Conservation (phyloP, 2,797 vertebrate genomes). For the Buceros bicornis region DNA sequence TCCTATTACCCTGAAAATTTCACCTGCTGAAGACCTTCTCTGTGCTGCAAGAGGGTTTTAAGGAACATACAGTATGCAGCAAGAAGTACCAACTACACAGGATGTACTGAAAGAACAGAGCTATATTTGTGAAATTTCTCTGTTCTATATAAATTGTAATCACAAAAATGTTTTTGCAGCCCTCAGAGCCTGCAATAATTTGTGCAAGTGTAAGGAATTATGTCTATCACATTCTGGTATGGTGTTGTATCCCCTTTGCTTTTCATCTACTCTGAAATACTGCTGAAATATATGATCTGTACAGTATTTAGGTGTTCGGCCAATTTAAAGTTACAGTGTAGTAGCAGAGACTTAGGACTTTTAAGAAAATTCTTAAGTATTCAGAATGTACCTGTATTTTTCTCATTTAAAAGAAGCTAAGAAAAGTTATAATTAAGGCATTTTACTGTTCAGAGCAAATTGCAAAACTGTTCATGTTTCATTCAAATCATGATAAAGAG, state of each 20-base stretch:
- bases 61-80: neutral
- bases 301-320: neutral
- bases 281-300: neutral
- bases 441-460: neutral
- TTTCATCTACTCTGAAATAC: neutral
- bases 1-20: neutral
- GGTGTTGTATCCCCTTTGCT: neutral
- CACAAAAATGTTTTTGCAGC: neutral
- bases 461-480: neutral
- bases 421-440: neutral
- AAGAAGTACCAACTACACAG: neutral
- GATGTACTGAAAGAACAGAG: rapidly evolving
- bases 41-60: neutral
- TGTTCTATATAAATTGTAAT: neutral
- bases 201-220: neutral
- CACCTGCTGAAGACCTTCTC: neutral
- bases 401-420: neutral
- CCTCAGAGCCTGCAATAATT: neutral
- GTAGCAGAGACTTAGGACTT: neutral
- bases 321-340: neutral
- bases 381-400: neutral
- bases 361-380: neutral
- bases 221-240: neutral
- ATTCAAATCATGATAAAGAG: neutral
- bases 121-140: neutral